These are phyloP conservation scores for Tapera naevia DNA, from an alignment of 2,797 vertebrate species.

Conservation along the genomic window DNA sequence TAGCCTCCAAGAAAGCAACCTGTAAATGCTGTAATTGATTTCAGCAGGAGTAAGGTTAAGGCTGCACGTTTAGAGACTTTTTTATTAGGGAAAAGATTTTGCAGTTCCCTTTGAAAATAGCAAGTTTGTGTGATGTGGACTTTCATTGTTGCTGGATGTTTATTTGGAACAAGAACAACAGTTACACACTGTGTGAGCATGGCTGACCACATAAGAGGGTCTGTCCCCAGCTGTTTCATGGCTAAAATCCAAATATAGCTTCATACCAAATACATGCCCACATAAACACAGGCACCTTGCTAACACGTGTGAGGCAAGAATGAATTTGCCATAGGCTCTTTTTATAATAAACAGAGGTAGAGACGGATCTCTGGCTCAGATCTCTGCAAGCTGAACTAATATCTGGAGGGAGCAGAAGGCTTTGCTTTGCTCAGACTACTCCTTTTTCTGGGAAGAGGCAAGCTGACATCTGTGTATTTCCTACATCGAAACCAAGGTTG, in stretches of 20 bases:
- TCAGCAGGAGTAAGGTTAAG: not conserved
- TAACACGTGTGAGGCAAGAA: not conserved
- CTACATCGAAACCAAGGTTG: not conserved
- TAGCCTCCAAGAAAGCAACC: not conserved
- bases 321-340: not conserved
- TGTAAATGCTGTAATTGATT: slow-evolving; percentile 1
- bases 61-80: not conserved
- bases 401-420: not conserved
- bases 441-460: not conserved
- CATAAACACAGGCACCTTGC: slow-evolving; percentile 52
- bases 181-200: not conserved
- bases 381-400: not conserved
- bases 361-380: not conserved
- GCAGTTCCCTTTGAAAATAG: slow-evolving; percentile 14
- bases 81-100: not conserved
- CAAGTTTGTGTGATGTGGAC: not conserved
- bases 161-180: slow-evolving; percentile 25
- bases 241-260: slow-evolving; percentile 46
- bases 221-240: not conserved
- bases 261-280: not conserved
- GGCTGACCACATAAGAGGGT: slow-evolving; percentile 2
- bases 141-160: not conserved
- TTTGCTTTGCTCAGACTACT: not conserved
- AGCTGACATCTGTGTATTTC: not conserved
- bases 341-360: not conserved